Evolutionary conservation across 2,113 vertebrate species (phyloP).

Genomic region (Mola mola): DNA sequence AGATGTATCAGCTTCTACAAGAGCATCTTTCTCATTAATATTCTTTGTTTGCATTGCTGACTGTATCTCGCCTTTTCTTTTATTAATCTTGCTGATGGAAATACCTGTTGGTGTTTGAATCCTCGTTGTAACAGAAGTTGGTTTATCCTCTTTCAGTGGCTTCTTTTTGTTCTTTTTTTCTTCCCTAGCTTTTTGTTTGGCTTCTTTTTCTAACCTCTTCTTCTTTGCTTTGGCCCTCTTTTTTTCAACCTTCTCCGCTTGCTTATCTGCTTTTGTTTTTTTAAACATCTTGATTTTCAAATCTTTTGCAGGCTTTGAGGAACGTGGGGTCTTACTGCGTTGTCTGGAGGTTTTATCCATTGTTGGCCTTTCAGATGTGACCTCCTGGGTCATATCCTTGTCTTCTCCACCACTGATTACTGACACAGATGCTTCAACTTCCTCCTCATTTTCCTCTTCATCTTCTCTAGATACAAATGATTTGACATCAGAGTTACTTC

Average conservation of each 20-base stretch:
- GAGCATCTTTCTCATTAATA: slow-evolving; percentile 21
- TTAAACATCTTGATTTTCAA: slow-evolving; percentile 70
- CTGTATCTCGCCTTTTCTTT: slow-evolving; percentile 53
- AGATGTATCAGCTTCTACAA: slow-evolving; percentile 12
- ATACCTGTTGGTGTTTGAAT: slow-evolving; percentile 22
- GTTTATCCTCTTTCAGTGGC: slow-evolving; percentile 49
- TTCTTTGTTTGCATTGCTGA: slow-evolving; percentile 48
- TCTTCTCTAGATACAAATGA: slow-evolving; percentile 10
- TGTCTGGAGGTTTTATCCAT: slow-evolving; percentile 22
- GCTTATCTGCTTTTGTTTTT: slow-evolving; percentile 66
- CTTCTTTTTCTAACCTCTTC: slow-evolving; percentile 53
- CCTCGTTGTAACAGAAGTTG: slow-evolving; percentile 19
- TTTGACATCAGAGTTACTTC: slow-evolving; percentile 27
- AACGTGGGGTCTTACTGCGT: slow-evolving; percentile 2
- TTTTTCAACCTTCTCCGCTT: slow-evolving; percentile 52
- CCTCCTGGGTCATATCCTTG: slow-evolving; percentile 23
- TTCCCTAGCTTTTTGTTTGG: slow-evolving; percentile 59
- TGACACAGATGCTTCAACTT: slow-evolving; percentile 10
- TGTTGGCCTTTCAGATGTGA: slow-evolving; percentile 5
- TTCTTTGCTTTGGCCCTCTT: slow-evolving; percentile 52
- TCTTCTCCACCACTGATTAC: slow-evolving; percentile 35
- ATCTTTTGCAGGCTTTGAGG: slow-evolving; percentile 31
- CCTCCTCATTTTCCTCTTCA: slow-evolving; percentile 16
- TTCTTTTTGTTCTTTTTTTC: slow-evolving; percentile 52
- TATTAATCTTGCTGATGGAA: slow-evolving; percentile 41